Evolutionary conservation across 2,113 vertebrate genomes (phyloP).

Genomic region (Hyperoodon ampullatus): DNA sequence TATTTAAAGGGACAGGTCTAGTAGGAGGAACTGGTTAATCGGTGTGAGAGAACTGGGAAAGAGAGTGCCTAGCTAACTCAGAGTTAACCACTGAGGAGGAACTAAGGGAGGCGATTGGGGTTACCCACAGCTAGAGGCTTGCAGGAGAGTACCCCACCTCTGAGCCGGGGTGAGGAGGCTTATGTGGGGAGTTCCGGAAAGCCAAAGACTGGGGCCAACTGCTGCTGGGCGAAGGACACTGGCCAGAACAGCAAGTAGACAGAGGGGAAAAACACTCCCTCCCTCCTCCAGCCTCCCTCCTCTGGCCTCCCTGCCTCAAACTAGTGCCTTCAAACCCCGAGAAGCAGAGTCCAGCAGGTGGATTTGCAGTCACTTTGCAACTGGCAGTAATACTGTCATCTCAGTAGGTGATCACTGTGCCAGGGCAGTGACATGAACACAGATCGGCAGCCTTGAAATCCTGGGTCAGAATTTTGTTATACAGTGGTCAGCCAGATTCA

Average conservation of each 20-base stretch:
- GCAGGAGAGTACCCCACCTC: background rate
- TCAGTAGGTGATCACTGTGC: background rate
- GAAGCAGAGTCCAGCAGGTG: background rate
- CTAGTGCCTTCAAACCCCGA: background rate
- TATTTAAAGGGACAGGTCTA: background rate
- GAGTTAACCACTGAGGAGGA: background rate
- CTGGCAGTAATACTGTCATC: background rate
- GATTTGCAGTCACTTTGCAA: background rate
- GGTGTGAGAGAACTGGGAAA: background rate
- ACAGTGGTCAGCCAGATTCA: background rate
- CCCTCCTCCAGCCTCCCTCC: background rate
- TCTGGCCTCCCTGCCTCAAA: background rate
- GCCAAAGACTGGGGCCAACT: background rate
- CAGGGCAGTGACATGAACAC: background rate
- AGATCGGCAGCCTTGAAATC: background rate
- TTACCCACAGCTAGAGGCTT: too few species aligned
- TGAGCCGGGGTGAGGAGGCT: background rate
- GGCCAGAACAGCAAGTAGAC: background rate
- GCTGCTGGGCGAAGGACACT: background rate
- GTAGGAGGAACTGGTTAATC: background rate
- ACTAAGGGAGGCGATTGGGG: rapidly evolving
- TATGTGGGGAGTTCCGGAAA: background rate
- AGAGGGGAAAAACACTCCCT: background rate
- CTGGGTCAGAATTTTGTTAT: background rate
- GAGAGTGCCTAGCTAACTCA: too few species aligned